Evolutionary conservation across 2,888 invertebrate genomes (phyloP).

Genomic region (Melanostoma scalare): DNA sequence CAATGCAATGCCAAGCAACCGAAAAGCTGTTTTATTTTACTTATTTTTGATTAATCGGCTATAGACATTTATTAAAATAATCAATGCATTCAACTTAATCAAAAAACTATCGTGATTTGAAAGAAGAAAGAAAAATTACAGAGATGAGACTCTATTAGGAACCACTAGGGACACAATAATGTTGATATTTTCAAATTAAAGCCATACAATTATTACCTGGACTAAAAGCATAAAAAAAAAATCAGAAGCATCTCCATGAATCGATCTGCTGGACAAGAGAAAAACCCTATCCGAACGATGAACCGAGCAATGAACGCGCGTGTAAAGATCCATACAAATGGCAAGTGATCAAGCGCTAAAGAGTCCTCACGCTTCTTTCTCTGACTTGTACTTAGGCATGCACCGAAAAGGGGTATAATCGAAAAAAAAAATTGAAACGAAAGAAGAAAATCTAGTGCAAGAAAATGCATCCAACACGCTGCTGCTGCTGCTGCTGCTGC

Average conservation of each 20-base stretch:
- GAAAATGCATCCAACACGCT: constrained; percentile 33
- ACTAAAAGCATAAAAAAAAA: constrained; percentile 17
- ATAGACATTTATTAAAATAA: constrained; percentile 55
- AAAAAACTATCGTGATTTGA: constrained; percentile 40
- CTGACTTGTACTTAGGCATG: neutral
- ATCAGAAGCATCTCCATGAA: neutral
- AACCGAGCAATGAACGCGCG: constrained; percentile 46
- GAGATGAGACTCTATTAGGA: constrained; percentile 21
- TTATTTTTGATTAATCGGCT: constrained; percentile 49
- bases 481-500: constrained; percentile 24
- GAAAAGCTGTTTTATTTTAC: constrained; percentile 15
- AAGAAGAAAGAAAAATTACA: constrained; percentile 22
- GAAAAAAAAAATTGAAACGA: constrained; percentile 23
- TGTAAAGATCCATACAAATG: constrained; percentile 63
- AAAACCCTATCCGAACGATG: constrained; percentile 33
- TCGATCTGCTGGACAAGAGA: constrained; percentile 5
- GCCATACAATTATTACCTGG: constrained; percentile 29
- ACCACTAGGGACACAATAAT: constrained; percentile 30
- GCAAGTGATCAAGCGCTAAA: constrained; percentile 52
- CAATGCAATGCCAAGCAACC: constrained; percentile 8
- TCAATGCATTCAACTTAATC: constrained; percentile 54
- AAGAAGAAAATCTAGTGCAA: constrained; percentile 67
- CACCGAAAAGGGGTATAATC: neutral
- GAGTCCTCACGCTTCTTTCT: constrained; percentile 27
- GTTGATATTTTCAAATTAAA: constrained; percentile 68